phyloP scores from a whole-genome alignment of 2,888 invertebrate species.

The Strigamia transsilvanica region DNA sequence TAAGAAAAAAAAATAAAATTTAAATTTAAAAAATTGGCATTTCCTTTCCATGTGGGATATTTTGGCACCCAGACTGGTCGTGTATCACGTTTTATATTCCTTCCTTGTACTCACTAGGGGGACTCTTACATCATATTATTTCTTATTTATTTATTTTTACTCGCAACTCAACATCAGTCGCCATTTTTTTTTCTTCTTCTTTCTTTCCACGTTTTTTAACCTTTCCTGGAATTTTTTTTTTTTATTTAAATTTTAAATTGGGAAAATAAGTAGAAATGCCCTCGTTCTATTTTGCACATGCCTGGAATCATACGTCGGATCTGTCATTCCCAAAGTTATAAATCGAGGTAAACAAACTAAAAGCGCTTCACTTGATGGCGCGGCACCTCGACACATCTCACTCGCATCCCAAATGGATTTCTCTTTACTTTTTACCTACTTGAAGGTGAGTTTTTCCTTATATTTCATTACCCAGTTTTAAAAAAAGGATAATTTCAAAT shows the following conservation, averaged over 20 bases:
- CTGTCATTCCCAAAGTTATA: conserved; percentile 22
- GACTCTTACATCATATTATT: neutral
- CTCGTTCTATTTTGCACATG: conserved; percentile 28
- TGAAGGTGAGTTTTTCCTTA: neutral
- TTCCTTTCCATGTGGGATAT: conserved; percentile 1
- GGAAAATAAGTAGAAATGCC: conserved; percentile 1
- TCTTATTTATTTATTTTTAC: neutral
- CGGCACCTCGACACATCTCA: too few species aligned
- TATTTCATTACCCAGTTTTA: neutral
- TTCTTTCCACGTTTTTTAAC: neutral
- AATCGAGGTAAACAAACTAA: conserved; percentile 16
- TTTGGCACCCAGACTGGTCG: conserved; percentile 20
- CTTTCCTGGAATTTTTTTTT: neutral
- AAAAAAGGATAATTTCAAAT: too few species aligned
- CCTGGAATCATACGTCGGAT: neutral
- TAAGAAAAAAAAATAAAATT: neutral
- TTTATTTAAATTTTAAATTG: too few species aligned
- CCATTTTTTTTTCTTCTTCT: neutral
- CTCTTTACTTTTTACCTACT: neutral
- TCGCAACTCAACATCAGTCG: too few species aligned
- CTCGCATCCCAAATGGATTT: neutral
- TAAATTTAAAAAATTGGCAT: neutral
- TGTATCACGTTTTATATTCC: conserved; percentile 15
- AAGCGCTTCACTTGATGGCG: neutral
- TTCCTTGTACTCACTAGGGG: neutral